Percentiles rank a stretch among this genome's conserved stretches.
phyloP scores from a whole-genome alignment of 2,113 vertebrate species.

The Monopterus albus region DNA sequence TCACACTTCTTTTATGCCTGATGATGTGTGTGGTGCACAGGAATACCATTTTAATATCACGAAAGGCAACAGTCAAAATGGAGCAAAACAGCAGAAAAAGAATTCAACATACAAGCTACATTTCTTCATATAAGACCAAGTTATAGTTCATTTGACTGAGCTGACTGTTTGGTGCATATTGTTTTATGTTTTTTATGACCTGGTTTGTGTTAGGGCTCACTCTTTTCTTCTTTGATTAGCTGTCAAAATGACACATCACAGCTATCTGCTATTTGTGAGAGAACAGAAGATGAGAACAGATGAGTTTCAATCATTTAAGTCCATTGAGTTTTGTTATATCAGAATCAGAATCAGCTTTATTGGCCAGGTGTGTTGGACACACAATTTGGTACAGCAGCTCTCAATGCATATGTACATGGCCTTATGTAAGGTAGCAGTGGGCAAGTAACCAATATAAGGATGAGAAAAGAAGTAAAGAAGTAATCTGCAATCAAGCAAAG shows the following conservation, averaged over 20 bases:
- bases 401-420: too few species aligned
- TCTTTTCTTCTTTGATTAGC: slow-evolving; percentile 5
- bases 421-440: too few species aligned
- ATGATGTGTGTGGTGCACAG: slow-evolving; percentile 6
- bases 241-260: slow-evolving; percentile 13
- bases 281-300: slow-evolving; percentile 24
- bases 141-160: neutral
- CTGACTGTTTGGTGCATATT: slow-evolving; percentile 6
- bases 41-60: slow-evolving; percentile 4
- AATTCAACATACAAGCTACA: too few species aligned
- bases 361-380: too few species aligned
- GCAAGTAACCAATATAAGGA: too few species aligned
- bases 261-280: slow-evolving; percentile 19
- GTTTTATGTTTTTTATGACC: neutral
- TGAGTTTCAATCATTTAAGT: slow-evolving; percentile 31
- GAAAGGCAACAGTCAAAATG: slow-evolving; percentile 2
- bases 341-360: too few species aligned
- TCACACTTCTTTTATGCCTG: slow-evolving; percentile 30
- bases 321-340: slow-evolving; percentile 20
- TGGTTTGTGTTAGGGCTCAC: neutral
- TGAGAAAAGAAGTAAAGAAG: too few species aligned
- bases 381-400: too few species aligned
- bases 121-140: too few species aligned
- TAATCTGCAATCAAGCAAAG: too few species aligned
- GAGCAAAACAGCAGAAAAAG: neutral